Evolutionary conservation across 2,113 vertebrate genomes (phyloP), one percentile per base, ranked within the genome.

Genomic region (Notiomystis cincta): DNA sequence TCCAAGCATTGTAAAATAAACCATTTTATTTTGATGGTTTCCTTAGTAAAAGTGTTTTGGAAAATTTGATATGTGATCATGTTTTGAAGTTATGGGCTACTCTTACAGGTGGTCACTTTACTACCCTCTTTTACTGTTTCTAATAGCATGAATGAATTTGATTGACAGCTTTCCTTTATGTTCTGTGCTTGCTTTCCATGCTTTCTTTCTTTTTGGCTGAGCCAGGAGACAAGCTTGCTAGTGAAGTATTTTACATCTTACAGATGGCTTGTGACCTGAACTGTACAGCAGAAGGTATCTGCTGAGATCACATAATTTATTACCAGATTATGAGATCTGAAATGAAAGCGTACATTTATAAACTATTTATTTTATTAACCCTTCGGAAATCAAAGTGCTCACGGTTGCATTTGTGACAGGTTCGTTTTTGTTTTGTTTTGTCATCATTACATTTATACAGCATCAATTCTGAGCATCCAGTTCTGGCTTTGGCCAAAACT

Each of bases 281-380:
- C 99, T 99, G 99, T 99, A 99, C 99, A 98, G 99, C 99, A 98
- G 99, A 99, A 99, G 99, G 99, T 99, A 99, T 99, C 99, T 99
- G 98, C 99, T 99, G 98, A 98, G 98, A 98, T 99, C 98, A 98
- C 98, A 98, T 98, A 98, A 98, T 98, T 98, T 98, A 95, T 97
- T 96, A 90, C 90, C 89, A 97, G 97, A 98, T 99, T 99, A 98
- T 98, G 98, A 98, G 98, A 99, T 98, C 98, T 97, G 96, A 98
- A 97, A 88, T 93, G 90, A 97, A 97, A 96, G 76, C 95, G 92
- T 96, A 93, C 83, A 58, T 90, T 96, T 96, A 82, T 90, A 95
- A 61, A 96, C 71, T 93, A 85, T 97, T 97, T 91, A 91, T 97
- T 96, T 94, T 96, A 81, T 94, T 96, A 94, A 96, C 47, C 71